phyloP scores from a whole-genome alignment of 2,888 invertebrate species.

The Shargacucullia verbasci region DNA sequence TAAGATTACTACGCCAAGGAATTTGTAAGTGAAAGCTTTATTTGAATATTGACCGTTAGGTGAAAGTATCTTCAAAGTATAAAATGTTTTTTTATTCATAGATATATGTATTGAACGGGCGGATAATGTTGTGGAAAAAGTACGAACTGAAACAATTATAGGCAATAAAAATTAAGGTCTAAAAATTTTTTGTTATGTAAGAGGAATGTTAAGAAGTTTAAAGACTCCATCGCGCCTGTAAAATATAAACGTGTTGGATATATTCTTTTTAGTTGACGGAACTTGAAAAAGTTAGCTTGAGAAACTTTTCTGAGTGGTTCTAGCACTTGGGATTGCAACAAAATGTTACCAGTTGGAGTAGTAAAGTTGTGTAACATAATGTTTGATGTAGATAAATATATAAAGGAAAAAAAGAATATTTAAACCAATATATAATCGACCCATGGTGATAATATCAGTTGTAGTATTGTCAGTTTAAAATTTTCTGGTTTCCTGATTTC shows the following conservation, averaged over 20 bases:
- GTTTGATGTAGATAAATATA: conserved; percentile 3
- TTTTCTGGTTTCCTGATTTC: no score
- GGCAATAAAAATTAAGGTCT: background rate
- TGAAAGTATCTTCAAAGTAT: conserved; percentile 13
- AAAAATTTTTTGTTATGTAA: background rate
- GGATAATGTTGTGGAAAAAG: conserved; percentile 6
- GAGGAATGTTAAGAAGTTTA: background rate
- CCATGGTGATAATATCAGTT: no score
- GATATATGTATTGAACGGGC: conserved; percentile 1
- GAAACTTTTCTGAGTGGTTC: conserved; percentile 11
- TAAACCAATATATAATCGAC: no score
- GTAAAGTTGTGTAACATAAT: conserved; percentile 1
- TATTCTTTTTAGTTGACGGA: background rate
- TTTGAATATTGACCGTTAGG: conserved; percentile 20
- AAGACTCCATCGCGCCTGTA: background rate
- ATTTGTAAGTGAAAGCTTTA: conserved; percentile 45
- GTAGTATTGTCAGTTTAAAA: no score
- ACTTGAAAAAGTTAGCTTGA: conserved; percentile 11
- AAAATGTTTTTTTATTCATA: conserved; percentile 6
- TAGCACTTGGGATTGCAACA: conserved; percentile 3
- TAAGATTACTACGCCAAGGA: conserved; percentile 27
- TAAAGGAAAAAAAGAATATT: background rate
- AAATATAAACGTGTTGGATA: conserved; percentile 4
- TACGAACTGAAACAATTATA: background rate
- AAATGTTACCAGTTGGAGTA: conserved; percentile 1